phyloP scores from a whole-genome alignment of 1,140 invertebrate species.

The Hyles vespertilio region DNA sequence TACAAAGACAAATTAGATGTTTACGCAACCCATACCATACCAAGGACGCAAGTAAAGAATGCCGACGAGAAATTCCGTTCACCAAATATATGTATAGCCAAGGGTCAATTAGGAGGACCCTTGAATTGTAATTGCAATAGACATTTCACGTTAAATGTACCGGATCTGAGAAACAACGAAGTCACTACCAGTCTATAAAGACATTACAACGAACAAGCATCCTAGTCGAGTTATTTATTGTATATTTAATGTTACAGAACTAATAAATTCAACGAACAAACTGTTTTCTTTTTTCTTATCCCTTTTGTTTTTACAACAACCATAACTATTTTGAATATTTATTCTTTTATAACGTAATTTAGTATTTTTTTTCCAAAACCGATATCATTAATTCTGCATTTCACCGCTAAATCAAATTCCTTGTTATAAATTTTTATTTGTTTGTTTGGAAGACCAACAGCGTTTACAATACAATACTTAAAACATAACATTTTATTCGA shows the following conservation, averaged over 20 bases:
- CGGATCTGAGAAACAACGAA: conserved; percentile 56
- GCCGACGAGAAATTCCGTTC: conserved; percentile 50
- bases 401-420: no score
- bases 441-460: no score
- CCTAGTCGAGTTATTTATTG: conserved; percentile 52
- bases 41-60: conserved; percentile 38
- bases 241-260: conserved; percentile 9
- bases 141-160: conserved; percentile 65
- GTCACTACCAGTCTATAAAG: conserved; percentile 58
- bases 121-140: conserved; percentile 63
- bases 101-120: conserved; percentile 50
- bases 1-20: conserved; percentile 28
- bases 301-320: no score
- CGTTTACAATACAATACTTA: no score
- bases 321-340: no score
- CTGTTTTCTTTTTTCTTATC: conserved; percentile 8
- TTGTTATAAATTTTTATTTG: no score
- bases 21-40: conserved; percentile 40
- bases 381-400: no score
- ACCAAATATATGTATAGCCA: conserved; percentile 66
- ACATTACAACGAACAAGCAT: conserved; percentile 23
- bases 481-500: no score
- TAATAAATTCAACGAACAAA: not conserved
- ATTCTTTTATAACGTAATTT: no score
- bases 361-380: no score